Evolutionary conservation across 2,797 vertebrate species (phyloP).

Genomic region (Cyclopterus lumpus): DNA sequence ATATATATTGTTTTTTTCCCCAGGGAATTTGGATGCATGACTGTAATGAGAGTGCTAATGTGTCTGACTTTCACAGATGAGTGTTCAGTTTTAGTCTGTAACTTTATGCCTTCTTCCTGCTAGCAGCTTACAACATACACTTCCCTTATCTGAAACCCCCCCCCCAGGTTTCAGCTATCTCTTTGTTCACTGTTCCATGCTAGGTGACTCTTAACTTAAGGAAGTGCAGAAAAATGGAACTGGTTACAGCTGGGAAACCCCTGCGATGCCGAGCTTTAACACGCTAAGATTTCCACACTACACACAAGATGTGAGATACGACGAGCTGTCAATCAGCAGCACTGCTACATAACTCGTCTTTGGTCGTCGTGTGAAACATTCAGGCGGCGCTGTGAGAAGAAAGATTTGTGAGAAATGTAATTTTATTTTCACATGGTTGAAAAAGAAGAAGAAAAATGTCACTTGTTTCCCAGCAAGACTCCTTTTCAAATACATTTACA

Average conservation of each 20-base stretch:
- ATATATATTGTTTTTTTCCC: not conserved
- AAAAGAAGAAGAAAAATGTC: no score
- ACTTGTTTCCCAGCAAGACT: not conserved
- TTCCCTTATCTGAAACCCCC: not conserved
- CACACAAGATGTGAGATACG: not conserved
- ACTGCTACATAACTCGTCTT: not conserved
- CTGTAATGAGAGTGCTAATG: not conserved
- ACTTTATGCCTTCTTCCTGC: no score
- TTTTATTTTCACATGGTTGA: no score
- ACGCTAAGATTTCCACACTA: not conserved
- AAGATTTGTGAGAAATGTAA: not conserved
- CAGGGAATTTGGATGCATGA: not conserved
- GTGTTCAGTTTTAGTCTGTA: no score
- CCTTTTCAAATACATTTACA: not conserved
- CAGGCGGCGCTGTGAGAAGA: not conserved
- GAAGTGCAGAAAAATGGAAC: conserved; percentile 20
- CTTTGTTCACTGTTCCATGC: not conserved
- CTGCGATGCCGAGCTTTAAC: not conserved
- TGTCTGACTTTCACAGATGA: not conserved
- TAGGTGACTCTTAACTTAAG: not conserved
- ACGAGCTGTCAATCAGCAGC: not conserved
- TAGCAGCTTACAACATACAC: no score
- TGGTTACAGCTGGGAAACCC: not conserved
- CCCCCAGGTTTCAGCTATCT: not conserved
- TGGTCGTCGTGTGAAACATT: not conserved